Evolutionary conservation across 2,113 vertebrate genomes (phyloP).

Genomic region (Mormoops blainvillei): DNA sequence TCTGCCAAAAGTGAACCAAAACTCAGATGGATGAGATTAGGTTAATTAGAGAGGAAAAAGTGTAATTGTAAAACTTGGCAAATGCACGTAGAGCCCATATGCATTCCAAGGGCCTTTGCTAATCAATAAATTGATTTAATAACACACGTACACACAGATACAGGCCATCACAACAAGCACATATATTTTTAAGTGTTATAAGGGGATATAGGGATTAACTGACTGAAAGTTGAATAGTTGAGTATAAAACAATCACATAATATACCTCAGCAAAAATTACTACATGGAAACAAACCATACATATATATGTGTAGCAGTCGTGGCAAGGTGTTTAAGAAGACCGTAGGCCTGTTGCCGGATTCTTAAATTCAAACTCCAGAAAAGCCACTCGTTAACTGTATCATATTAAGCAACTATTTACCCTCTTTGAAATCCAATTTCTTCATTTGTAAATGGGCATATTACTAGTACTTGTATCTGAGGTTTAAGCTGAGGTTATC

Average conservation of each 20-base stretch:
- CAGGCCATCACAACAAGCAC: neutral
- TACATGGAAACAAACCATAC: neutral
- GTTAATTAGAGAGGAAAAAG: slow-evolving; percentile 4
- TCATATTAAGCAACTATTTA: neutral
- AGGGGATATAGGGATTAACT: neutral
- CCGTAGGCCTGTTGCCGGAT: neutral
- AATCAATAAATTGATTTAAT: neutral
- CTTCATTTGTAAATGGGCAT: neutral
- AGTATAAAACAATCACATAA: neutral
- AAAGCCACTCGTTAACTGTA: neutral
- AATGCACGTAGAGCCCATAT: neutral
- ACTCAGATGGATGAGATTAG: slow-evolving; percentile 33
- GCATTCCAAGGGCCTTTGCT: neutral
- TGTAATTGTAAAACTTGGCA: slow-evolving; percentile 13
- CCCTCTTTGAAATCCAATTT: neutral
- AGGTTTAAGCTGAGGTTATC: neutral
- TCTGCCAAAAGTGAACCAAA: slow-evolving; percentile 29
- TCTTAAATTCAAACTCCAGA: neutral
- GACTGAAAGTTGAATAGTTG: neutral
- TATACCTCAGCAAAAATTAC: neutral
- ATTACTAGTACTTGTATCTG: neutral
- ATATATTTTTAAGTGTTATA: neutral
- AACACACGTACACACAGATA: neutral
- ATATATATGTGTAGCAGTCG: too few relatives aligned
- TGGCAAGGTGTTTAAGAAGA: neutral